These are phyloP conservation scores for Urophycis tenuis DNA, from an alignment of 2,797 vertebrate genomes.

Conservation along the genomic window DNA sequence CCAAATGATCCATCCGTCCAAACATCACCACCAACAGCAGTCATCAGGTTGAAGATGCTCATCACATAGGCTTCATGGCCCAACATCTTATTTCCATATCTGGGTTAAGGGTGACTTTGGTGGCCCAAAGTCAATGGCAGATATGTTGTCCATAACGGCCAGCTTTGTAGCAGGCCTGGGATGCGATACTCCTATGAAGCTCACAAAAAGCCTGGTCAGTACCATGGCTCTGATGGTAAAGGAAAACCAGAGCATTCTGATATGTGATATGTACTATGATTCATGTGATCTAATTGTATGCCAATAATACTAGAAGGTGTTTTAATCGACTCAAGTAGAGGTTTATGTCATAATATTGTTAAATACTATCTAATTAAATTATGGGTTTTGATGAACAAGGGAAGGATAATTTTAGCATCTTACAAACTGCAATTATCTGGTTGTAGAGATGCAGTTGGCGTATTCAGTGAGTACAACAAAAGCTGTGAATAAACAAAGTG, in stretches of 20 bases:
- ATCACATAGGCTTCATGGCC: too few relatives aligned
- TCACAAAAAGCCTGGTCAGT: constrained; percentile 70
- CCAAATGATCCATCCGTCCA: background rate
- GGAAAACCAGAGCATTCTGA: background rate
- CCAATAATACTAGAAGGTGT: background rate
- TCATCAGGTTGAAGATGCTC: background rate
- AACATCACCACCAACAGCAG: background rate
- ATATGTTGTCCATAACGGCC: constrained; percentile 72
- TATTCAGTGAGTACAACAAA: background rate
- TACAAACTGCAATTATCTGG: background rate
- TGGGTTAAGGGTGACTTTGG: constrained; percentile 78
- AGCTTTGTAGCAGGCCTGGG: constrained; percentile 77
- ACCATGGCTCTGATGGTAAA: constrained; percentile 1
- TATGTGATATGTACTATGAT: background rate
- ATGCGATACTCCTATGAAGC: constrained; percentile 70
- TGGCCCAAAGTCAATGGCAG: constrained; percentile 67
- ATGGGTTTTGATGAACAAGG: background rate
- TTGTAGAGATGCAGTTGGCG: background rate
- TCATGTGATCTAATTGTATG: background rate
- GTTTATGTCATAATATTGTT: background rate
- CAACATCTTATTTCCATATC: too few relatives aligned
- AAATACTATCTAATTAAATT: too few relatives aligned
- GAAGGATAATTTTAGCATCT: background rate
- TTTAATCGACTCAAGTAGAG: background rate
- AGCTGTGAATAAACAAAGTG: background rate